These are phyloP conservation scores for Pandemis cinnamomeana DNA, from an alignment of 2,888 invertebrate genomes.

Conservation along the genomic window DNA sequence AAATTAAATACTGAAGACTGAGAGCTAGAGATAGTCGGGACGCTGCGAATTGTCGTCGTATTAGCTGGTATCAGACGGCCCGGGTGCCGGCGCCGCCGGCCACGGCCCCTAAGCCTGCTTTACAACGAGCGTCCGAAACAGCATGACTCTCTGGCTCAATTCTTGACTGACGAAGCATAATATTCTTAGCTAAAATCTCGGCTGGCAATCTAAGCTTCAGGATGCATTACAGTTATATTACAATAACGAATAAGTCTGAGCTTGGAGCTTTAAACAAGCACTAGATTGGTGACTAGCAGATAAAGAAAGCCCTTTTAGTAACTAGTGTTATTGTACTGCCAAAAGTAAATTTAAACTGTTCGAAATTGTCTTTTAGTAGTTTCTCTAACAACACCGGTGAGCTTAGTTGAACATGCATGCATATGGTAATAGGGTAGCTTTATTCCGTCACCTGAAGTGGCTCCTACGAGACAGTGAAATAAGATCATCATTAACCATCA, in stretches of 20 bases:
- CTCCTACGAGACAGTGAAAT: no score
- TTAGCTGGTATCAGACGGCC: slow-evolving; percentile 72
- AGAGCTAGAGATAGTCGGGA: slow-evolving; percentile 43
- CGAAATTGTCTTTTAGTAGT: no score
- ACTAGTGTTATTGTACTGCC: no score
- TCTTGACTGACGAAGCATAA: slow-evolving; percentile 6
- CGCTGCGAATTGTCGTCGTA: slow-evolving; percentile 76
- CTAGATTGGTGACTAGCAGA: not conserved
- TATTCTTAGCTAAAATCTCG: slow-evolving; percentile 1
- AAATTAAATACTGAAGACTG: slow-evolving; percentile 24
- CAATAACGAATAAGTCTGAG: no score
- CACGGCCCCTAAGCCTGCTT: slow-evolving; percentile 51
- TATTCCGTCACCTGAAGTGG: no score
- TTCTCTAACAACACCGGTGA: no score
- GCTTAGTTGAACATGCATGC: no score
- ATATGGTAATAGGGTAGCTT: no score
- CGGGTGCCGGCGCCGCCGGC: slow-evolving; percentile 56
- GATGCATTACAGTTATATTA: no score
- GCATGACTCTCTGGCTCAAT: slow-evolving; percentile 12
- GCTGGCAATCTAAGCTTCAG: not conserved
- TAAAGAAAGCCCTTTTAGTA: no score
- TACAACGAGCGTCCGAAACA: slow-evolving; percentile 29
- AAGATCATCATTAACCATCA: no score
- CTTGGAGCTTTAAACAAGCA: not conserved
- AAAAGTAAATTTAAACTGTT: no score